Evolutionary conservation across 1,140 invertebrate species (phyloP).

Genomic region (Drosophila simulans): DNA sequence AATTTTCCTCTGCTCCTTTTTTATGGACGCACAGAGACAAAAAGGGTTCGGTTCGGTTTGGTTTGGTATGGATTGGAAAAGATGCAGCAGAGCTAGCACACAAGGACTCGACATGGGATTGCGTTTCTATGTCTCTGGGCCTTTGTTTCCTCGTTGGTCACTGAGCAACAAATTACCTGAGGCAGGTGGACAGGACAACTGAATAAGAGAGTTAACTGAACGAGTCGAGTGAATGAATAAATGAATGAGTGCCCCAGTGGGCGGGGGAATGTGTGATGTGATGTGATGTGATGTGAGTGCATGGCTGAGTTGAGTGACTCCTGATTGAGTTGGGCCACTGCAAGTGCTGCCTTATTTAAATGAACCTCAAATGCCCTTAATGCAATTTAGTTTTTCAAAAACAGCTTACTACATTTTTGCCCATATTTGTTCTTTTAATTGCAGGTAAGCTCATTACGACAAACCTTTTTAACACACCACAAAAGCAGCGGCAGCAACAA

Average conservation of each 20-base stretch:
- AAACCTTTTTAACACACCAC: conserved; percentile 45
- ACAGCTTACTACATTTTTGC: conserved; percentile 49
- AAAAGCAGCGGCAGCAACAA: conserved; percentile 36
- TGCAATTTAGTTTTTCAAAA: conserved; percentile 18
- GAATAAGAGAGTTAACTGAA: conserved; percentile 23
- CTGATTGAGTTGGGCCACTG: conserved; percentile 10
- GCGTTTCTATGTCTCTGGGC: conserved; percentile 47
- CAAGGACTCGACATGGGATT: conserved; percentile 49
- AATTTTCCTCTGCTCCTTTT: conserved; percentile 71
- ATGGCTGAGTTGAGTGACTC: conserved; percentile 2
- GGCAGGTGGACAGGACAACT: conserved; percentile 59
- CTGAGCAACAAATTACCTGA: conserved; percentile 77
- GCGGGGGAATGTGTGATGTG: conserved; percentile 4
- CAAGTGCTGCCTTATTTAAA: conserved; percentile 2
- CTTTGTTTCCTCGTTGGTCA: conserved; percentile 59
- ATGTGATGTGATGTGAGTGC: conserved; percentile 1
- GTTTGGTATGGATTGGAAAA: conserved; percentile 62
- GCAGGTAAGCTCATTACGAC: conserved; percentile 78
- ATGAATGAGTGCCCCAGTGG: conserved; percentile 26
- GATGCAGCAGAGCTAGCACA: conserved; percentile 49
- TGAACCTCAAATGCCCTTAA: conserved; percentile 19
- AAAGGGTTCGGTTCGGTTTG: conserved; percentile 38
- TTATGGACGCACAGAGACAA: conserved; percentile 76
- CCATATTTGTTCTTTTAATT: conserved; percentile 74
- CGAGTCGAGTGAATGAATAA: conserved; percentile 17